Evolutionary conservation across 2,113 vertebrate species (phyloP).

Genomic region (Tenrec ecaudatus): DNA sequence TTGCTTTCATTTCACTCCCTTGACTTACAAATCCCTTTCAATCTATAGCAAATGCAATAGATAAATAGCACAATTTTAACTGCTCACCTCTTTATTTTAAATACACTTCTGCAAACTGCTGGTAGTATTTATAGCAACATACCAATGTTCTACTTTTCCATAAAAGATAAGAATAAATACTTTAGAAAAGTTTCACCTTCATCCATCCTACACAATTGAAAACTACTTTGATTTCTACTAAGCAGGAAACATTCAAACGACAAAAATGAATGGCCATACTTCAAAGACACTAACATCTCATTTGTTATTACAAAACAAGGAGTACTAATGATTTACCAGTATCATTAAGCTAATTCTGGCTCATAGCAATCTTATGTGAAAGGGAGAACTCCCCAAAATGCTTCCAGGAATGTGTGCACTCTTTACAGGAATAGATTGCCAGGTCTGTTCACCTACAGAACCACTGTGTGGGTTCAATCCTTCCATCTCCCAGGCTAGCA

Average conservation of each 20-base stretch:
- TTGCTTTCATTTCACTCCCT: slow-evolving; percentile 74
- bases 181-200: slow-evolving; percentile 42
- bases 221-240: slow-evolving; percentile 21
- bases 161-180: slow-evolving; percentile 40
- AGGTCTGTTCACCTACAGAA: background rate
- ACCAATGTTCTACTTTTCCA: slow-evolving; percentile 53
- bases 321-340: background rate
- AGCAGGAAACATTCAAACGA: background rate
- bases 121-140: slow-evolving; percentile 68
- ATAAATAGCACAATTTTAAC: slow-evolving; percentile 77
- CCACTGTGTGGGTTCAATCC: no score
- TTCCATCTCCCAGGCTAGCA: no score
- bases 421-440: background rate
- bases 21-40: slow-evolving; percentile 79
- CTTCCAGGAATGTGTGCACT: background rate
- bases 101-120: slow-evolving; percentile 63
- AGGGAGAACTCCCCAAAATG: background rate
- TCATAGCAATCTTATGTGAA: background rate
- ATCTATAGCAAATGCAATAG: slow-evolving; percentile 77
- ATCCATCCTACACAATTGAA: slow-evolving; percentile 21
- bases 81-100: slow-evolving; percentile 75
- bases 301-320: background rate
- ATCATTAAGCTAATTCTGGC: background rate
- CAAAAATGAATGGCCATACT: background rate
- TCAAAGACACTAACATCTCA: slow-evolving; percentile 10